These are phyloP conservation scores for Rhabdophis nuchalis DNA, from an alignment of 2,797 vertebrate species.

Conservation along the genomic window DNA sequence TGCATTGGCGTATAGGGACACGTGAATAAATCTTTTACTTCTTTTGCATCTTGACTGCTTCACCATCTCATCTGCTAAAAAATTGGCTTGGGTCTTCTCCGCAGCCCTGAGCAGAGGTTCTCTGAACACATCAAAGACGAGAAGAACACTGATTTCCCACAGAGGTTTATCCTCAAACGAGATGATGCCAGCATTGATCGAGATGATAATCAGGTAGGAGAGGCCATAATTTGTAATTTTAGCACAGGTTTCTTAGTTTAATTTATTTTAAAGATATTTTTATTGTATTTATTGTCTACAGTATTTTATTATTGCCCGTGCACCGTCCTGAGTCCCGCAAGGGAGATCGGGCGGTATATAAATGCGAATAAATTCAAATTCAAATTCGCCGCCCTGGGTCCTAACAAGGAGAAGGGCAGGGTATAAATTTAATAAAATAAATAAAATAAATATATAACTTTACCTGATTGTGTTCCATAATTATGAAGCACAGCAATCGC, in stretches of 20 bases:
- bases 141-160: constrained; percentile 92
- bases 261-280: too few relatives aligned
- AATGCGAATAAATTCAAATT: too few relatives aligned
- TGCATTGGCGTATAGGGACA: neutral
- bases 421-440: too few relatives aligned
- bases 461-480: neutral
- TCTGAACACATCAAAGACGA: constrained; percentile 99
- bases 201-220: constrained; percentile 93
- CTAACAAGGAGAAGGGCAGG: too few relatives aligned
- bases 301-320: too few relatives aligned
- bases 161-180: constrained; percentile 96
- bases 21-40: neutral
- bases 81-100: constrained; percentile 34
- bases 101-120: constrained; percentile 95
- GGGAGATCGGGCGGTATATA: too few relatives aligned
- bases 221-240: too few relatives aligned
- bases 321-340: too few relatives aligned
- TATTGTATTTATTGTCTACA: too few relatives aligned
- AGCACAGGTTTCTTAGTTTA: too few relatives aligned
- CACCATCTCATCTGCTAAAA: constrained; percentile 7
- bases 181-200: constrained; percentile 97
- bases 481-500: neutral
- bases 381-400: too few relatives aligned
- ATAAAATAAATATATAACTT: too few relatives aligned
- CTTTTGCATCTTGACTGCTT: accelerated